A percentile compares a stretch with the other conserved stretches of the same genome.
phyloP scores from a whole-genome alignment of 2,888 invertebrate species.

The Sympetrum striolatum region DNA sequence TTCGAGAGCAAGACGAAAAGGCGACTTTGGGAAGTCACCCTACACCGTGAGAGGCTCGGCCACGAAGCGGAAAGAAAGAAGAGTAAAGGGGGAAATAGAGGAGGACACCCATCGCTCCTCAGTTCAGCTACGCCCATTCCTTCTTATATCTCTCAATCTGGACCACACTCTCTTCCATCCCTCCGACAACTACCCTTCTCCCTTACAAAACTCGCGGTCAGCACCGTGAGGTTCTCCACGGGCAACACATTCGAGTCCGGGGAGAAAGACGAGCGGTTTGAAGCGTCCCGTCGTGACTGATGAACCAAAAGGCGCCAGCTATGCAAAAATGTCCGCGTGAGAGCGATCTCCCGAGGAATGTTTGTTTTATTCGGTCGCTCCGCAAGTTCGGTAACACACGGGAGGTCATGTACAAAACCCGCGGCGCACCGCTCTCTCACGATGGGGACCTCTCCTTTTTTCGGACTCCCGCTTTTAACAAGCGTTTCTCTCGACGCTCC shows the following conservation, averaged over 20 bases:
- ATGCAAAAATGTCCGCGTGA: background rate
- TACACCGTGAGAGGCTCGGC: background rate
- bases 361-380: background rate
- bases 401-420: background rate
- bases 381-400: background rate
- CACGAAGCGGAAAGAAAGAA: background rate
- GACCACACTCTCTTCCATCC: background rate
- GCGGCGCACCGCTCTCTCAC: background rate
- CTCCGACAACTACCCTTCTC: background rate
- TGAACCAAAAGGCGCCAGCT: background rate
- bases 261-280: background rate
- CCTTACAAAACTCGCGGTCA: background rate
- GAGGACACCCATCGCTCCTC: background rate
- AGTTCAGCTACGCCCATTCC: background rate
- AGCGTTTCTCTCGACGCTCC: background rate
- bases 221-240: background rate
- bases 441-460: background rate
- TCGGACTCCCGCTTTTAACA: background rate
- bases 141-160: constrained; percentile 20
- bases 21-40: constrained; percentile 33
- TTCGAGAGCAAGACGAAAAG: constrained; percentile 17
- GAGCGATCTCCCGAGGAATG: background rate
- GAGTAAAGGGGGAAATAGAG: background rate
- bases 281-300: background rate
- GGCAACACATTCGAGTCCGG: background rate